phyloP scores from a whole-genome alignment of 2,797 vertebrate species.

The Coluber constrictor region DNA sequence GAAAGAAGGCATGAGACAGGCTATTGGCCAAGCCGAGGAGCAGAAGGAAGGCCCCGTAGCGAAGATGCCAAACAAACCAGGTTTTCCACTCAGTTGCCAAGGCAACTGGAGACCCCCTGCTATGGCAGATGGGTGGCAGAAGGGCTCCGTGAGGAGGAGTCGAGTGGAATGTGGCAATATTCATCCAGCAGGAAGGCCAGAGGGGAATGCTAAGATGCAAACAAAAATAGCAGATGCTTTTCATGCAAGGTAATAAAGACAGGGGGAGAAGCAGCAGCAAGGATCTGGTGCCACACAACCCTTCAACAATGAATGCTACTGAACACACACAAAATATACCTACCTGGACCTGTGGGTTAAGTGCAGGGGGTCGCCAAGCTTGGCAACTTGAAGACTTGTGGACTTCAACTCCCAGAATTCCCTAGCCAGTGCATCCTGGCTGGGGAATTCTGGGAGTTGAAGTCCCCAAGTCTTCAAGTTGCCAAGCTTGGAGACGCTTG shows the following conservation, averaged over 20 bases:
- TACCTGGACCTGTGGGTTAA: not conserved
- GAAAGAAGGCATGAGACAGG: too few relatives aligned
- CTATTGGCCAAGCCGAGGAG: not conserved
- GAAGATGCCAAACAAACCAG: not conserved
- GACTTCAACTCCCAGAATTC: not conserved
- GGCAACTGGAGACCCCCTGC: slow-evolving; percentile 11
- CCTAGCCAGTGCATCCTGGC: too few relatives aligned
- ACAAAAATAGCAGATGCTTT: not conserved
- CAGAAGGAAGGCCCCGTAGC: not conserved
- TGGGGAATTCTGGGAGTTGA: not conserved
- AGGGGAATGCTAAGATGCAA: not conserved
- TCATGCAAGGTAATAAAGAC: not conserved
- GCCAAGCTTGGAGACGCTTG: not conserved
- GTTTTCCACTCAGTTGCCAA: slow-evolving; percentile 6
- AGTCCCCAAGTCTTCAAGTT: not conserved
- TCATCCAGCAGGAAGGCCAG: not conserved
- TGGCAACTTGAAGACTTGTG: not conserved
- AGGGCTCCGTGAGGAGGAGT: not conserved
- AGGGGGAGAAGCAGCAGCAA: not conserved
- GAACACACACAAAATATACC: not conserved
- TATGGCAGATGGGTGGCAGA: slow-evolving; percentile 18
- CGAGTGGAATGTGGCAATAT: not conserved
- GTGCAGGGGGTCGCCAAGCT: not conserved
- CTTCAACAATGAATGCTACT: not conserved
- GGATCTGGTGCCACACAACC: not conserved